Conservation (phyloP, 2,113 vertebrate genomes). For the Bolborhynchus lineola region DNA sequence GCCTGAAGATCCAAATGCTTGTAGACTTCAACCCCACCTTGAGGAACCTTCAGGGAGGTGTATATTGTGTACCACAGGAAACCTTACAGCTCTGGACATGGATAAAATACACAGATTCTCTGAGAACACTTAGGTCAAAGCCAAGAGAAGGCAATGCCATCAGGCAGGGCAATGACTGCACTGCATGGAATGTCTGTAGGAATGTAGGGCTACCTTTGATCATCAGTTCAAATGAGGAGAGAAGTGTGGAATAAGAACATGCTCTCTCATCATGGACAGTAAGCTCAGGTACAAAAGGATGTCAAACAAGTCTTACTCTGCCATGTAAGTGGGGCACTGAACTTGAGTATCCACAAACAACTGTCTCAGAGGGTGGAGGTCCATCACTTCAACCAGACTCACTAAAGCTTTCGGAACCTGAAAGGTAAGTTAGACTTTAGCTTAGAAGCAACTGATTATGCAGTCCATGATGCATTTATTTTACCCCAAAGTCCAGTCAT, state of each 20-base stretch:
- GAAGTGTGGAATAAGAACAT: background rate
- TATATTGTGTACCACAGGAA: background rate
- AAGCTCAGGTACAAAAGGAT: background rate
- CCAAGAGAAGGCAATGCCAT: background rate
- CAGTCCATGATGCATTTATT: background rate
- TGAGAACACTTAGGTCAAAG: background rate
- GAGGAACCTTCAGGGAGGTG: background rate
- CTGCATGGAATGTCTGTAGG: background rate
- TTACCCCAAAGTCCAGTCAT: background rate
- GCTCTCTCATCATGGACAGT: background rate
- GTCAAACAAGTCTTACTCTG: conserved; percentile 63
- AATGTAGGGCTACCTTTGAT: background rate
- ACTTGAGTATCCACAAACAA: conserved; percentile 73
- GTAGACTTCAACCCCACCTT: background rate
- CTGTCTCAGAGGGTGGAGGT: conserved; percentile 75
- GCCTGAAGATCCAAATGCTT: background rate
- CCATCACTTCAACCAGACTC: conserved; percentile 82
- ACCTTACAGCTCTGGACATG: background rate
- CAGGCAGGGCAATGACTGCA: background rate
- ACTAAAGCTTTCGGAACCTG: conserved; percentile 90
- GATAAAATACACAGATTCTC: background rate
- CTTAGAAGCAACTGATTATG: background rate
- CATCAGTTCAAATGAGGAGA: background rate
- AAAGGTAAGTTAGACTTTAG: background rate
- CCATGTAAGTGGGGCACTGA: conserved; percentile 78